Conservation (phyloP, 2,113 vertebrate genomes). For the Sialia sialis region DNA sequence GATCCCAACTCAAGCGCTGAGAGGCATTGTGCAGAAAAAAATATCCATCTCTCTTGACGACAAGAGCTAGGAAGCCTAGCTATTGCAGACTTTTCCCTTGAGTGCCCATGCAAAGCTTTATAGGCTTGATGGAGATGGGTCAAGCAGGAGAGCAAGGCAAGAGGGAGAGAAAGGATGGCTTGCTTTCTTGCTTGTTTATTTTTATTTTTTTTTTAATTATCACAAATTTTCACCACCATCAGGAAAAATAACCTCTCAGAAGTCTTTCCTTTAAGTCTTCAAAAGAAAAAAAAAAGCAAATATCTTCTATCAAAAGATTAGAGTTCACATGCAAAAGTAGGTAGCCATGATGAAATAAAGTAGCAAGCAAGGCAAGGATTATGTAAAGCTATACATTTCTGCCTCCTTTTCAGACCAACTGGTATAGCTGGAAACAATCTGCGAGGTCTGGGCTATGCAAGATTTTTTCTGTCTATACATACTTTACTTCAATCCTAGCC, state of each 20-base stretch:
- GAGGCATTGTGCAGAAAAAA: not conserved
- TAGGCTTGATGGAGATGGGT: not conserved
- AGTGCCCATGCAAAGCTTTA: not conserved
- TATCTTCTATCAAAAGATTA: not conserved
- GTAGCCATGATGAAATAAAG: not conserved
- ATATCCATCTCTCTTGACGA: not conserved
- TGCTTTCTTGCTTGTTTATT: not conserved
- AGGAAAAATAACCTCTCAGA: not conserved
- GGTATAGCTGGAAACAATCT: not conserved
- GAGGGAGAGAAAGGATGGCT: not conserved
- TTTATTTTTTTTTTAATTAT: not conserved
- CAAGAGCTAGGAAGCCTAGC: not conserved
- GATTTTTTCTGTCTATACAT: not conserved
- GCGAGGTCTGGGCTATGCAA: not conserved
- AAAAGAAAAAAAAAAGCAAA: not conserved
- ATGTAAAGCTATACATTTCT: not conserved
- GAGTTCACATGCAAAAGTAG: not conserved
- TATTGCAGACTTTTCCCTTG: not conserved
- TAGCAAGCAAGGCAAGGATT: not conserved
- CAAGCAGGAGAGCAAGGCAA: conserved; percentile 36
- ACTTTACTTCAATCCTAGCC: not conserved
- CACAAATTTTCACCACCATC: not conserved
- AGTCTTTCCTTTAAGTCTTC: not conserved
- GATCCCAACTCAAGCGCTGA: not conserved
- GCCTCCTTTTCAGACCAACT: not conserved